A percentile compares a stretch with the other conserved stretches of the same genome.
phyloP scores from a whole-genome alignment of 2,888 invertebrate genomes.

The Lepeophtheirus nordmannii region DNA sequence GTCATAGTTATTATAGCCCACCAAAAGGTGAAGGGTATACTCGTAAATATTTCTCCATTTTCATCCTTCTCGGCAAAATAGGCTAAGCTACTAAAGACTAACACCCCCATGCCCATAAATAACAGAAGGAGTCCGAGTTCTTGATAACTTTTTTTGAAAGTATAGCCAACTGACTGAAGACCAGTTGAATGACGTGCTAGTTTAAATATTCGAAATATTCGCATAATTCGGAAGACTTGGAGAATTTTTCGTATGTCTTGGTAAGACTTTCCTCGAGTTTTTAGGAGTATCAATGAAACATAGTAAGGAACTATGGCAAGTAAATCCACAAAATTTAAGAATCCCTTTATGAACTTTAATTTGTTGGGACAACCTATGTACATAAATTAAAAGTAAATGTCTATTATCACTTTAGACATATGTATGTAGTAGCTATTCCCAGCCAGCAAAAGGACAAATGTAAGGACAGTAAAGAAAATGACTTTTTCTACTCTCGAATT shows the following conservation, averaged over 20 bases:
- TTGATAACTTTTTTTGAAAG: constrained; percentile 40
- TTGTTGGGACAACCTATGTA: constrained; percentile 41
- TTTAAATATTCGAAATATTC: constrained; percentile 34
- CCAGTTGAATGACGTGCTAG: constrained; percentile 41
- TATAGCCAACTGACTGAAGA: constrained; percentile 41
- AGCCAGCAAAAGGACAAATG: too few relatives aligned
- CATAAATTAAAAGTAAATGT: neutral
- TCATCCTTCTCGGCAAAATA: constrained; percentile 42
- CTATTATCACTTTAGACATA: too few relatives aligned
- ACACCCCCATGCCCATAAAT: constrained; percentile 41
- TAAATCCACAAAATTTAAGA: constrained; percentile 41
- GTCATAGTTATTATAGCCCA: constrained; percentile 41
- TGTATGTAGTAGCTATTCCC: too few relatives aligned
- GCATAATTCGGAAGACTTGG: constrained; percentile 39
- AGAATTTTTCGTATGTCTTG: constrained; percentile 39
- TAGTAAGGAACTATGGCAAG: constrained; percentile 42
- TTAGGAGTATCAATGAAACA: constrained; percentile 35
- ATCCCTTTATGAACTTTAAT: constrained; percentile 41
- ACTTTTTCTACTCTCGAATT: too few relatives aligned
- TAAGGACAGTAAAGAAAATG: too few relatives aligned
- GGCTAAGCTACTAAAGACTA: constrained; percentile 40
- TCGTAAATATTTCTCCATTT: constrained; percentile 35
- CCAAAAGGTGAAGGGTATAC: constrained; percentile 43
- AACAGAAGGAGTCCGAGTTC: constrained; percentile 40
- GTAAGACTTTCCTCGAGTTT: constrained; percentile 25